Evolutionary conservation across 2,113 vertebrate species (phyloP).

Genomic region (Myocastor coypus): DNA sequence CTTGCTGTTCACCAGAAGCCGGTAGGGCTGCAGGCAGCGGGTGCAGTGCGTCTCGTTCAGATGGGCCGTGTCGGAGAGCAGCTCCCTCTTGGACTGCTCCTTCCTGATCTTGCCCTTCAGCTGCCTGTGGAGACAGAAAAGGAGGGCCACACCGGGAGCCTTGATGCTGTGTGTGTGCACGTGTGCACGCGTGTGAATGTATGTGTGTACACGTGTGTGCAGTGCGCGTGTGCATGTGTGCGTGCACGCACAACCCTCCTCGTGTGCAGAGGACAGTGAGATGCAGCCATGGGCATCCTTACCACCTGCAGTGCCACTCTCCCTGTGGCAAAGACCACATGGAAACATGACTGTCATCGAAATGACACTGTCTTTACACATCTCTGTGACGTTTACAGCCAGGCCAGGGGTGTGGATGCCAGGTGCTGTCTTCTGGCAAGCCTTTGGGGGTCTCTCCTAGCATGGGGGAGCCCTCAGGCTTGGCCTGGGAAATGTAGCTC

Average conservation of each 20-base stretch:
- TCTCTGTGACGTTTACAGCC: not conserved
- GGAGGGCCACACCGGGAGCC: rapidly evolving
- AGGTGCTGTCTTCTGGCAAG: not conserved
- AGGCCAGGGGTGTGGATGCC: too few relatives aligned
- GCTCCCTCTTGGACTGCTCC: conserved; percentile 91
- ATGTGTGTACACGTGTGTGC: not conserved
- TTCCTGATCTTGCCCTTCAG: conserved; percentile 92
- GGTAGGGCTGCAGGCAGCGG: conserved; percentile 94
- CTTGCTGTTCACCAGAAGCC: conserved; percentile 91
- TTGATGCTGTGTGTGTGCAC: not conserved
- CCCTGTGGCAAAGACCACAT: not conserved
- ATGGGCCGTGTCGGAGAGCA: conserved; percentile 87
- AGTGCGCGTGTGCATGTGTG: rapidly evolving
- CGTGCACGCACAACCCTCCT: not conserved
- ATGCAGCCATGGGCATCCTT: rapidly evolving
- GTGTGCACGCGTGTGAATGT: rapidly evolving
- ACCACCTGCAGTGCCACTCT: rapidly evolving
- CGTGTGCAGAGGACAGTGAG: not conserved
- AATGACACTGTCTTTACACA: not conserved
- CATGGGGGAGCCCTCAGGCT: not conserved
- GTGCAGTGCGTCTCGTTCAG: conserved; percentile 92
- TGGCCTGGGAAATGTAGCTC: not conserved
- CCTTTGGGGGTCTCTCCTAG: not conserved
- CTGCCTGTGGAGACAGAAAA: conserved; percentile 83
- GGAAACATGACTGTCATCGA: not conserved